Conservation (phyloP, 1,140 invertebrate genomes). For the Zeugodacus cucurbitae region DNA sequence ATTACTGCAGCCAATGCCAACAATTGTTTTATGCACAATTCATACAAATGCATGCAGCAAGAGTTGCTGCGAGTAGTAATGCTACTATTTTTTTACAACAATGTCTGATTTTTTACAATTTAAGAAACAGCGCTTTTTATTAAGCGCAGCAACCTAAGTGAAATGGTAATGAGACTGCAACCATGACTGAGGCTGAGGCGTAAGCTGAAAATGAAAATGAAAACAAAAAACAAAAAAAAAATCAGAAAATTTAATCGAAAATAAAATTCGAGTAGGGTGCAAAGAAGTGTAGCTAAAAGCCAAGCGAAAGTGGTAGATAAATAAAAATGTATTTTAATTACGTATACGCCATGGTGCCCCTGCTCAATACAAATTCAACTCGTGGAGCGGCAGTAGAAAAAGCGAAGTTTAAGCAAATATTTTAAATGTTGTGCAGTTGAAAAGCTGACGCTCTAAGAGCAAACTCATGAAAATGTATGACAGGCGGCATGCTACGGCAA, state of each 20-base stretch:
- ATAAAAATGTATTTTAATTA: conserved; percentile 20
- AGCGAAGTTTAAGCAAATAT: neutral
- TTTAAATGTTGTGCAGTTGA: neutral
- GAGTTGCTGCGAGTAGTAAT: neutral
- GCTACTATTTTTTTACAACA: neutral
- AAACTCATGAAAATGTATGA: neutral
- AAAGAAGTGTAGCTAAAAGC: neutral
- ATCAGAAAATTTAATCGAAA: neutral
- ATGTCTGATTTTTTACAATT: neutral
- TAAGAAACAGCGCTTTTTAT: neutral
- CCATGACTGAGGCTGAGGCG: neutral
- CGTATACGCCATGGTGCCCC: neutral
- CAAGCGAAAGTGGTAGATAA: neutral
- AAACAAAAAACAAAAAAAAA: neutral
- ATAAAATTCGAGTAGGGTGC: neutral
- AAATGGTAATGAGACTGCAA: neutral
- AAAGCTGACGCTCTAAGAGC: neutral
- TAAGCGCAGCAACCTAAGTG: no score
- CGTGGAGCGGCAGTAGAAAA: neutral
- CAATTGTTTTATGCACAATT: neutral
- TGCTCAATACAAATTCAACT: neutral
- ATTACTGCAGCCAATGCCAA: neutral
- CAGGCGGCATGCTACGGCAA: neutral
- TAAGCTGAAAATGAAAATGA: neutral
- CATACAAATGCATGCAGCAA: no score